Conservation (phyloP, 2,113 vertebrate species). For the Phrynocephalus versicolor region DNA sequence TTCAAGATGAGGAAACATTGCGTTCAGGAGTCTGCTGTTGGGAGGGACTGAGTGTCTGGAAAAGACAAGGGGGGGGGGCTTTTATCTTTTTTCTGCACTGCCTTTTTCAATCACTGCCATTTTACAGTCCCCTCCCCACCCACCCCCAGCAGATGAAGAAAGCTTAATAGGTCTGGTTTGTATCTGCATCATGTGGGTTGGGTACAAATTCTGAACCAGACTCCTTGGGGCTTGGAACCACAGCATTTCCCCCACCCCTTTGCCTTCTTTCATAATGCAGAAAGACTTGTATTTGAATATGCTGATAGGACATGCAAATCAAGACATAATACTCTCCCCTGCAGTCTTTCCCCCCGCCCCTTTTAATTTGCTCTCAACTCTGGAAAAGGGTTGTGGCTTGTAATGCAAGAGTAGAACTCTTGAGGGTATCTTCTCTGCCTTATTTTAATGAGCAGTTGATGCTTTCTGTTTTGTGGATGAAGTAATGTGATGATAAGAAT, state of each 20-base stretch:
- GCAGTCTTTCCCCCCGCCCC: conserved; percentile 26
- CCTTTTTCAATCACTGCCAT: conserved; percentile 33
- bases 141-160: not conserved
- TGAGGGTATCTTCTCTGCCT: not conserved
- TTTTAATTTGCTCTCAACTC: not conserved
- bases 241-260: conserved; percentile 39
- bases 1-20: not conserved
- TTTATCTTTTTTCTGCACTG: not conserved
- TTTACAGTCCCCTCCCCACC: conserved; percentile 19
- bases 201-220: conserved; percentile 13
- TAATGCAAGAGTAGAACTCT: not conserved
- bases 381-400: conserved; percentile 31
- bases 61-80: not conserved
- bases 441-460: fast-evolving
- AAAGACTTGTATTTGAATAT: conserved; percentile 58
- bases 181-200: conserved; percentile 11
- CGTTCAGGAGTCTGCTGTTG: conserved; percentile 33
- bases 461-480: not conserved
- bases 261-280: conserved; percentile 45
- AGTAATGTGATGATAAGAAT: conserved; percentile 23
- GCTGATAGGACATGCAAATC: conserved; percentile 38
- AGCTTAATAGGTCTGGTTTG: not conserved
- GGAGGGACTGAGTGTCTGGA: not conserved
- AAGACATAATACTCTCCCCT: conserved; percentile 21
- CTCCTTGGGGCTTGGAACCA: conserved; percentile 52